Evolutionary conservation across 2,888 invertebrate genomes (phyloP).

Genomic region (Mythimna impura): DNA sequence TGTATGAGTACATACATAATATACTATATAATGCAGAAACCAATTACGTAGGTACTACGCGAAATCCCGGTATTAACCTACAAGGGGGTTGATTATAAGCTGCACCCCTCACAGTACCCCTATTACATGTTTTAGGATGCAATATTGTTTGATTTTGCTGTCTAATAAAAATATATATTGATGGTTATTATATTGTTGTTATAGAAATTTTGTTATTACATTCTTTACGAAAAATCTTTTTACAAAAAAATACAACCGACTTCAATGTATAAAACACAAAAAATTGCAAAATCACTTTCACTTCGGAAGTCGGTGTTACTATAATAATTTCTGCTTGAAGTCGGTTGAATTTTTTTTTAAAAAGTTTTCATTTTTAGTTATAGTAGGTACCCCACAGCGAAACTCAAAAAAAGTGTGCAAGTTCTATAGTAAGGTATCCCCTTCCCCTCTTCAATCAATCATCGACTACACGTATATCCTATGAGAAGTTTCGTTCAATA

Average conservation of each 20-base stretch:
- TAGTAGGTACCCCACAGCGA: no score
- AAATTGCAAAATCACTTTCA: no score
- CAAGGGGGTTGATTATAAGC: background rate
- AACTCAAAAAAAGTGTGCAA: no score
- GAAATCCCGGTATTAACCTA: constrained; percentile 22
- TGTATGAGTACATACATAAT: background rate
- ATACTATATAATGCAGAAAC: constrained; percentile 27
- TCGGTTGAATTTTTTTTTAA: no score
- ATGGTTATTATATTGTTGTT: constrained; percentile 15
- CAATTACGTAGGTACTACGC: constrained; percentile 31
- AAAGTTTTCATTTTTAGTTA: no score
- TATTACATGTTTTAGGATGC: constrained; percentile 11
- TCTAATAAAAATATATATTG: background rate
- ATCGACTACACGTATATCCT: no score
- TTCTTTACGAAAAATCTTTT: background rate
- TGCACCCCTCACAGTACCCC: background rate
- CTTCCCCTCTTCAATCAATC: no score
- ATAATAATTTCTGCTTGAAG: no score
- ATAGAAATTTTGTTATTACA: background rate
- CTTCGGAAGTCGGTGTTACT: no score
- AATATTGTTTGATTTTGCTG: constrained; percentile 7
- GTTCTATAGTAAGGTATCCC: no score
- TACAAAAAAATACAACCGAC: background rate
- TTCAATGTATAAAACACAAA: no score
- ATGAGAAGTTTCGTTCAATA: no score